phyloP scores from a whole-genome alignment of 2,888 invertebrate genomes.

The Schrankia costaestrigalis region DNA sequence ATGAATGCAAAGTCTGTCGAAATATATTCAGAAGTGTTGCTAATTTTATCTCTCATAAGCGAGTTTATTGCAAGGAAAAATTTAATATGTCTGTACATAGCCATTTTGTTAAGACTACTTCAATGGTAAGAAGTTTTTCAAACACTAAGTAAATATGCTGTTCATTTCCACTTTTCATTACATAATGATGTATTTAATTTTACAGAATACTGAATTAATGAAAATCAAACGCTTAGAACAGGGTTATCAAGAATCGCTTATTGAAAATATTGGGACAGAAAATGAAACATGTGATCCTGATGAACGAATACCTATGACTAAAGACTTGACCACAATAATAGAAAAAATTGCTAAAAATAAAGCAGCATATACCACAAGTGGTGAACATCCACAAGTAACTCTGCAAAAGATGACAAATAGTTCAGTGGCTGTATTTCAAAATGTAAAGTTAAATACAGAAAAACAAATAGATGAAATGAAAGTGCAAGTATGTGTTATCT shows the following conservation, averaged over 20 bases:
- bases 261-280: constrained; percentile 33
- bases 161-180: too few species aligned
- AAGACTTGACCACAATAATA: constrained; percentile 79
- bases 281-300: constrained; percentile 33
- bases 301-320: constrained; percentile 66
- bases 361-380: constrained; percentile 33
- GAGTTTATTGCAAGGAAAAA: constrained; percentile 87
- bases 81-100: constrained; percentile 71
- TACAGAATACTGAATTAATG: constrained; percentile 64
- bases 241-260: constrained; percentile 63
- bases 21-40: constrained; percentile 92
- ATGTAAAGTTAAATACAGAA: constrained; percentile 54
- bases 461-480: constrained; percentile 75
- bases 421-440: constrained; percentile 84
- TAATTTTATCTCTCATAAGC: constrained; percentile 94
- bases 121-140: constrained; percentile 61
- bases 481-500: constrained; percentile 77
- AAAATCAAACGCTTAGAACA: constrained; percentile 75
- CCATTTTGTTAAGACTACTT: constrained; percentile 64
- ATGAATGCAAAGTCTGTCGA: constrained; percentile 93
- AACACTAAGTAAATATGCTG: too few species aligned
- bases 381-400: constrained; percentile 48
- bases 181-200: background rate
- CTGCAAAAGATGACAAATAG: constrained; percentile 81
- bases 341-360: constrained; percentile 71